These are phyloP conservation scores for Microctonus hyperodae DNA, from an alignment of 2,888 invertebrate species.

Conservation along the genomic window DNA sequence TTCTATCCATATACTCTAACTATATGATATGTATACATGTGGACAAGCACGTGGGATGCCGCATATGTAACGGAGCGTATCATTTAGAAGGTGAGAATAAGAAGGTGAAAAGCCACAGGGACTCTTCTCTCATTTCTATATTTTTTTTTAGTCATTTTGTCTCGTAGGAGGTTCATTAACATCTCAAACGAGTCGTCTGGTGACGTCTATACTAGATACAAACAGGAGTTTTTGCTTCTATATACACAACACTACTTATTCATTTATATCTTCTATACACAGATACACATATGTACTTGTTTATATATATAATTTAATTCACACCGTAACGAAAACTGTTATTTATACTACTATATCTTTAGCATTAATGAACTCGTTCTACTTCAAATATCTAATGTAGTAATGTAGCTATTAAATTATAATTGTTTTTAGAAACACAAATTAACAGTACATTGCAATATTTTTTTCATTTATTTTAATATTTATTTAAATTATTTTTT, in stretches of 20 bases:
- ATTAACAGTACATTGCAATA: neutral
- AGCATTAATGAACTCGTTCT: constrained; percentile 15
- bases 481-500: no score
- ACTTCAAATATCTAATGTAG: constrained; percentile 14
- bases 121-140: constrained; percentile 15
- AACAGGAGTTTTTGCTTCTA: constrained; percentile 10
- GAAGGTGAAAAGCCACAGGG: constrained; percentile 41
- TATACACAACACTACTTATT: neutral
- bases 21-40: neutral
- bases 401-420: neutral
- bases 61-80: constrained; percentile 42
- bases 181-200: constrained; percentile 41
- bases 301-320: neutral
- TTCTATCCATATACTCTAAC: constrained; percentile 1
- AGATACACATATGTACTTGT: neutral
- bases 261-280: neutral
- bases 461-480: neutral
- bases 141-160: constrained; percentile 24
- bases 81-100: constrained; percentile 42
- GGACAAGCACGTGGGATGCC: constrained; percentile 37
- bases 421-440: neutral
- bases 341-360: constrained; percentile 1
- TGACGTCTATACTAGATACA: constrained; percentile 17
- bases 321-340: neutral
- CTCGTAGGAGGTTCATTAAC: constrained; percentile 49